phyloP scores from a whole-genome alignment of 2,888 invertebrate genomes.

The Caenorhabditis macrosperma region DNA sequence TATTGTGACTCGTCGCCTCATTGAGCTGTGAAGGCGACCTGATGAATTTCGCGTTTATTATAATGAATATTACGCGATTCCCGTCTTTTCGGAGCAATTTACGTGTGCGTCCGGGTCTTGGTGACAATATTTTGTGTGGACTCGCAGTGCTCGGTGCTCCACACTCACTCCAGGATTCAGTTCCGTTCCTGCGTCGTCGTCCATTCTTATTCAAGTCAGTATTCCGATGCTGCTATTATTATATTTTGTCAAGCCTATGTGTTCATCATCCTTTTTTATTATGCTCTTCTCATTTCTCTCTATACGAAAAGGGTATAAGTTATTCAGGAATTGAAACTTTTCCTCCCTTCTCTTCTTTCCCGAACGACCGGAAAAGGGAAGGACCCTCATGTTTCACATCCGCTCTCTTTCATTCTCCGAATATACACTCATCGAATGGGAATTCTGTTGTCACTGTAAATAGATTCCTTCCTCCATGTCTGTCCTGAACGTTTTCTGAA shows the following conservation, averaged over 20 bases:
- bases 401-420: no score
- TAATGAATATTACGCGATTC: not conserved
- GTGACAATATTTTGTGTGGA: conserved; percentile 27
- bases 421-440: not conserved
- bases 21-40: no score
- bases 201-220: conserved; percentile 52
- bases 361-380: no score
- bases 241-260: conserved; percentile 55
- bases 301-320: conserved; percentile 43
- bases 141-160: not conserved
- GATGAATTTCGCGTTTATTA: not conserved
- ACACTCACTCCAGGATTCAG: conserved; percentile 31
- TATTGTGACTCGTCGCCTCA: not conserved
- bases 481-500: not conserved
- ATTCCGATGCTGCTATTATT: conserved; percentile 56
- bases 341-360: not conserved
- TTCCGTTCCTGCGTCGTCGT: conserved; percentile 36
- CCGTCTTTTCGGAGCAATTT: not conserved
- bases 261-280: conserved; percentile 57
- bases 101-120: not conserved
- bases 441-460: no score
- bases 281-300: conserved; percentile 49
- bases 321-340: conserved; percentile 49
- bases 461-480: no score
- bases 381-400: no score